phyloP scores from a whole-genome alignment of 37 sponge, comb jelly and placozoan species.

The Geodia barretti region DNA sequence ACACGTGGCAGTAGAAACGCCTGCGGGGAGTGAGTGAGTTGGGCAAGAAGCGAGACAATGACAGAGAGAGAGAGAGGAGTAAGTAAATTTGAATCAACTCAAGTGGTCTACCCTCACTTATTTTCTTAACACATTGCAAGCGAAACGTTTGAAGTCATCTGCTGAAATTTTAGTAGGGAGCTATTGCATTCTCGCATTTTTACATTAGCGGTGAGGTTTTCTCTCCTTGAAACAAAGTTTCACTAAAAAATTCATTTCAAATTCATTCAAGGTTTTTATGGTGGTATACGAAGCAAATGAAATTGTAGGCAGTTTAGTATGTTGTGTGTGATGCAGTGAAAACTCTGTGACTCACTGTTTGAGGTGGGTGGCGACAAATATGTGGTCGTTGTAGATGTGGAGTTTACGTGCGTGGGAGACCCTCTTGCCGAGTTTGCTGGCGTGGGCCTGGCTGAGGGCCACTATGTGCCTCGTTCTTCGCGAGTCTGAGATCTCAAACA shows the following conservation, averaged over 20 bases:
- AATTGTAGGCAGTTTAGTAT: background rate
- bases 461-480: slow-evolving; percentile 29
- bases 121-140: too few relatives aligned
- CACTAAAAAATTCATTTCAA: too few relatives aligned
- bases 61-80: too few relatives aligned
- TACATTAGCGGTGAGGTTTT: too few relatives aligned
- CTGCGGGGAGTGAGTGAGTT: background rate
- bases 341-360: slow-evolving; percentile 29
- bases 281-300: background rate
- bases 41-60: background rate
- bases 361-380: slow-evolving; percentile 49
- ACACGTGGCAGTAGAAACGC: slow-evolving; percentile 27
- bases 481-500: slow-evolving; percentile 51
- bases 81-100: too few relatives aligned
- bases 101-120: background rate
- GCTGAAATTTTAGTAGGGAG: too few relatives aligned
- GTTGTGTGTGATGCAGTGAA: background rate
- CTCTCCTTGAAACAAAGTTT: too few relatives aligned
- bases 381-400: slow-evolving; percentile 69
- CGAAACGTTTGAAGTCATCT: too few relatives aligned
- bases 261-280: background rate
- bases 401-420: slow-evolving; percentile 43
- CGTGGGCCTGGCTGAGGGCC: slow-evolving; percentile 35
- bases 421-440: slow-evolving; percentile 38
- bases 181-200: too few relatives aligned